Percentiles rank a stretch among this genome's conserved stretches.
These are phyloP conservation scores for Tragopan temminckii DNA, from an alignment of 2,797 vertebrate genomes.

Conservation along the genomic window DNA sequence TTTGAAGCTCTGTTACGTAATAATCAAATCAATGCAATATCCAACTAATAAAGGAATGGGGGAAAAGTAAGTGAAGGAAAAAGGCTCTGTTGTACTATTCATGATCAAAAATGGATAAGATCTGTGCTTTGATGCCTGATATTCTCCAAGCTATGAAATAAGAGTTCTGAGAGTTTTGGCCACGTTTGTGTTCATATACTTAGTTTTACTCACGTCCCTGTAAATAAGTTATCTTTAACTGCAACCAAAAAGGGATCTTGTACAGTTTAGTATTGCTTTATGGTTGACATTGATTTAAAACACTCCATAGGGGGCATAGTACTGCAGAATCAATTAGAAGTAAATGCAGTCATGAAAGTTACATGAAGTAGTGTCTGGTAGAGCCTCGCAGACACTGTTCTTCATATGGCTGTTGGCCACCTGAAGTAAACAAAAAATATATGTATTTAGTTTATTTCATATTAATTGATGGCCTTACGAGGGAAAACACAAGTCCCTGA, in stretches of 20 bases:
- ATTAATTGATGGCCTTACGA: not conserved
- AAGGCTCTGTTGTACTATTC: not conserved
- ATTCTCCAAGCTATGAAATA: not conserved
- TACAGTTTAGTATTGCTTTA: constrained; percentile 55
- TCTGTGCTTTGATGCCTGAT: not conserved
- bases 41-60: not conserved
- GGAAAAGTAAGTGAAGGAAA: not conserved
- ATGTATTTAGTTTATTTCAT: not conserved
- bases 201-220: not conserved
- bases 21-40: not conserved
- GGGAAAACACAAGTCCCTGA: not conserved
- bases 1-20: not conserved
- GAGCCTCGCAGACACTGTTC: not conserved
- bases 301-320: constrained; percentile 25
- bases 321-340: constrained; percentile 52
- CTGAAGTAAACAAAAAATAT: not conserved
- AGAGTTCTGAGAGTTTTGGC: constrained; percentile 24
- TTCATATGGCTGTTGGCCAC: not conserved
- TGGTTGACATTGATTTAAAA: constrained; percentile 58
- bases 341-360: constrained; percentile 61
- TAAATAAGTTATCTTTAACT: constrained; percentile 64
- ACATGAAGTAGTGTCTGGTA: constrained; percentile 50
- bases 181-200: constrained; percentile 10
- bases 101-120: not conserved
- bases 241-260: constrained; percentile 22